These are phyloP conservation scores for Polydrusus pterygomalis DNA, from an alignment of 2,888 invertebrate species.

Conservation along the genomic window DNA sequence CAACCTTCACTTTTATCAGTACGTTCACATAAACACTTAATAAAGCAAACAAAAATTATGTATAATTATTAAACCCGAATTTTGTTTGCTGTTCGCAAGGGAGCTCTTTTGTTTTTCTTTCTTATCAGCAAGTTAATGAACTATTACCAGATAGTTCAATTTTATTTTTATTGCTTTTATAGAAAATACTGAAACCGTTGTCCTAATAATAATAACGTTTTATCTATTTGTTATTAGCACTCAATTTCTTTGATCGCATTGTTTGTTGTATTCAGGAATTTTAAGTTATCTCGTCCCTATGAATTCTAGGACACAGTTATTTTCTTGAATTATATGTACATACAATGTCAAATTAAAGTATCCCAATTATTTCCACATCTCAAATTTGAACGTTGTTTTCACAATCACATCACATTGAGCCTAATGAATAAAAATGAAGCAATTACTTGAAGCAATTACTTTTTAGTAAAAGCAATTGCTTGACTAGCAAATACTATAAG, in stretches of 20 bases:
- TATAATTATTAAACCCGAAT: conserved; percentile 24
- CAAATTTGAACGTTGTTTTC: too few relatives aligned
- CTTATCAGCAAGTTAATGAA: conserved; percentile 33
- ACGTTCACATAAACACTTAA: conserved; percentile 12
- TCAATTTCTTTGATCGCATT: conserved; percentile 21
- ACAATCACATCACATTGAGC: too few relatives aligned
- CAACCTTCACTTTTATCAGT: conserved; percentile 18
- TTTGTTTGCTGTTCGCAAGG: conserved; percentile 35
- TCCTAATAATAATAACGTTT: conserved; percentile 6
- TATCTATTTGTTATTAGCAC: conserved; percentile 32
- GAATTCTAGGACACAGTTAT: conserved; percentile 22
- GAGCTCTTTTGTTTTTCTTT: conserved; percentile 28
- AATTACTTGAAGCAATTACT: too few relatives aligned
- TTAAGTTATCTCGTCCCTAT: neutral
- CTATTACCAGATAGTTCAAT: conserved; percentile 21
- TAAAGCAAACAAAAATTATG: conserved; percentile 25
- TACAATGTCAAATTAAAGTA: too few relatives aligned
- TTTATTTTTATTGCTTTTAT: conserved; percentile 14
- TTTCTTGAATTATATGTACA: neutral
- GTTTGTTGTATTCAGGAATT: conserved; percentile 19
- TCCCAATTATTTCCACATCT: too few relatives aligned
- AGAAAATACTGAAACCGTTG: conserved; percentile 12
- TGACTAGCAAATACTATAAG: too few relatives aligned
- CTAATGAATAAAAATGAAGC: too few relatives aligned
- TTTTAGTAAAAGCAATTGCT: too few relatives aligned